A percentile compares a stretch with the other conserved stretches of the same genome.
Evolutionary conservation across 2,888 invertebrate genomes (phyloP).

Genomic region (Stomorhina lunata): DNA sequence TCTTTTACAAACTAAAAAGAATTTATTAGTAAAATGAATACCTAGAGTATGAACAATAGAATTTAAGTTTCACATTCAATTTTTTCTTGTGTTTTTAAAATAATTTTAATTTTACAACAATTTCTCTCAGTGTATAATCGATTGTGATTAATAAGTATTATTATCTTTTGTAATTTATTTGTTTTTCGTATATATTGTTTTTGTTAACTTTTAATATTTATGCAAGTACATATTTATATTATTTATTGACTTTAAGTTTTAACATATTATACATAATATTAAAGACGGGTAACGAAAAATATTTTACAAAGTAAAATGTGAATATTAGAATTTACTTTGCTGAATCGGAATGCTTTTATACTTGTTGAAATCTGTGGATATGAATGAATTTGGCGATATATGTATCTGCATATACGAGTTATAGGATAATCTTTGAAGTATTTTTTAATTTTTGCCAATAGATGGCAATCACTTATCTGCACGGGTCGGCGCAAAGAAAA

Average conservation of each 20-base stretch:
- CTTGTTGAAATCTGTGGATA: no score
- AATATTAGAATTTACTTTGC: no score
- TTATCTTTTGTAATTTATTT: background rate
- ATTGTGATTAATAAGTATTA: background rate
- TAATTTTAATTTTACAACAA: slow-evolving; percentile 2
- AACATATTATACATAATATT: slow-evolving; percentile 19
- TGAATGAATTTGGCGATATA: no score
- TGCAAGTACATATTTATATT: background rate
- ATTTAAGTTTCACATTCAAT: no score
- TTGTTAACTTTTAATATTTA: slow-evolving; percentile 51
- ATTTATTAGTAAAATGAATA: slow-evolving; percentile 25
- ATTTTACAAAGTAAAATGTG: no score
- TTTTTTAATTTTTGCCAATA: no score
- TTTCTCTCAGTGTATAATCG: background rate
- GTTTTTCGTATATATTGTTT: background rate
- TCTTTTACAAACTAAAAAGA: slow-evolving; percentile 11
- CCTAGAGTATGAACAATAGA: background rate
- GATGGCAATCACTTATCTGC: no score
- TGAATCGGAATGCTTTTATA: no score
- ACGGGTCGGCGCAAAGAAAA: no score
- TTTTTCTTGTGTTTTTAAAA: background rate
- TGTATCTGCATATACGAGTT: no score
- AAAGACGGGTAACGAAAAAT: no score
- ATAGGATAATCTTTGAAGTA: no score
- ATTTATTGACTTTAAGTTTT: slow-evolving; percentile 42